phyloP scores from a whole-genome alignment of 37 sponge, comb jelly and placozoan species.

The Ianthella basta region DNA sequence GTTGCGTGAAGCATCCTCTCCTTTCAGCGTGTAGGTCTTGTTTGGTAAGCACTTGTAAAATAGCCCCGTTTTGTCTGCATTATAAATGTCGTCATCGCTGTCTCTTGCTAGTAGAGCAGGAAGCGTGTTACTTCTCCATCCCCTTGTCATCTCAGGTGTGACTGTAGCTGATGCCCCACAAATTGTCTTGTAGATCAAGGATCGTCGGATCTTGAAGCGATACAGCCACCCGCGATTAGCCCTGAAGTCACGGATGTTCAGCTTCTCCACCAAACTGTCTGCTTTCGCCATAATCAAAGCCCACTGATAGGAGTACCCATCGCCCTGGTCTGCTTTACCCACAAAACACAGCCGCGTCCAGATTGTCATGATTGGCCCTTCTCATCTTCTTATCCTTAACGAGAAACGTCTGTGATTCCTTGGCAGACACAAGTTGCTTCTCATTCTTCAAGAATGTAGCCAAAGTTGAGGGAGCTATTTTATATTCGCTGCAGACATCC shows the following conservation, averaged over 20 bases:
- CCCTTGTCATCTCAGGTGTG: conserved; percentile 7
- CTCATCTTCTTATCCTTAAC: conserved; percentile 17
- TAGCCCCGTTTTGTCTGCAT: conserved; percentile 19
- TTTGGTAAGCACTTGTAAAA: conserved; percentile 19
- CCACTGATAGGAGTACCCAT: conserved; percentile 19
- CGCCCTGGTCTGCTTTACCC: conserved; percentile 22
- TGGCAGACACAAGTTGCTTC: neutral
- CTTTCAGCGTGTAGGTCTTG: conserved; percentile 26
- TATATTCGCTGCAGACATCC: neutral
- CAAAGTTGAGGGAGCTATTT: conserved; percentile 22
- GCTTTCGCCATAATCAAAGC: conserved; percentile 19
- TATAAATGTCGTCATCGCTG: conserved; percentile 7
- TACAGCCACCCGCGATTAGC: conserved; percentile 16
- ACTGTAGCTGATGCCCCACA: conserved; percentile 20
- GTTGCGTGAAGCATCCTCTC: conserved; percentile 3
- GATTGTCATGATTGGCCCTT: neutral
- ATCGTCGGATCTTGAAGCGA: conserved; percentile 19
- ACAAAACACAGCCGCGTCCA: conserved; percentile 8
- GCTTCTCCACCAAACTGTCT: neutral
- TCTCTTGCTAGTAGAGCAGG: conserved; percentile 7
- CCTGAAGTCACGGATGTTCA: conserved; percentile 5
- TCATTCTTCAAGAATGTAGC: conserved; percentile 6
- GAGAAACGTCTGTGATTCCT: neutral
- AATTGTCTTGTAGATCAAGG: conserved; percentile 15
- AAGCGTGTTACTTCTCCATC: conserved; percentile 14